Percentiles rank a stretch among this genome's conserved stretches.
Evolutionary conservation across 1,140 invertebrate species (phyloP).

Genomic region (Cydia amplana): DNA sequence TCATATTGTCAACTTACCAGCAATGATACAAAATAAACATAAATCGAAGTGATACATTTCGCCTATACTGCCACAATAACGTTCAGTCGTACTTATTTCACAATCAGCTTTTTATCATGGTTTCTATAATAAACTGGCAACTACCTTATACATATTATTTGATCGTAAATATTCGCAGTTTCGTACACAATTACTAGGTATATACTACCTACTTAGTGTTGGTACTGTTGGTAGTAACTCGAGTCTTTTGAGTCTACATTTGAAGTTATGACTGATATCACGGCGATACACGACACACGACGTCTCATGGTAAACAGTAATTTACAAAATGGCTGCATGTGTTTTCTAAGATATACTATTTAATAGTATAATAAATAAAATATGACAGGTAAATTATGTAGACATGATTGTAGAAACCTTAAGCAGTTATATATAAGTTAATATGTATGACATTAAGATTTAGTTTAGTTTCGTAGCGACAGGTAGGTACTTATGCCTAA

Average conservation of each 20-base stretch:
- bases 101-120: neutral
- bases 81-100: neutral
- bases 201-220: no score
- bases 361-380: neutral
- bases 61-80: neutral
- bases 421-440: no score
- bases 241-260: no score
- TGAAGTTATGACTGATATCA: neutral
- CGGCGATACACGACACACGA: no score
- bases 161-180: no score
- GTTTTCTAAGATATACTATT: neutral
- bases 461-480: no score
- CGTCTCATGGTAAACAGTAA: neutral
- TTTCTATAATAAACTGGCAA: neutral
- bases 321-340: neutral
- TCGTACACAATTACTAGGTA: no score
- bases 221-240: no score
- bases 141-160: neutral
- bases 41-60: neutral
- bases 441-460: no score
- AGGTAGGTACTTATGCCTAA: no score
- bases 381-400: conserved; percentile 7
- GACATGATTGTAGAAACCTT: neutral
- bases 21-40: neutral
- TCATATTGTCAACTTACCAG: no score